These are phyloP conservation scores for Asteroscopus sphinx DNA, from an alignment of 2,888 invertebrate genomes.

Conservation along the genomic window DNA sequence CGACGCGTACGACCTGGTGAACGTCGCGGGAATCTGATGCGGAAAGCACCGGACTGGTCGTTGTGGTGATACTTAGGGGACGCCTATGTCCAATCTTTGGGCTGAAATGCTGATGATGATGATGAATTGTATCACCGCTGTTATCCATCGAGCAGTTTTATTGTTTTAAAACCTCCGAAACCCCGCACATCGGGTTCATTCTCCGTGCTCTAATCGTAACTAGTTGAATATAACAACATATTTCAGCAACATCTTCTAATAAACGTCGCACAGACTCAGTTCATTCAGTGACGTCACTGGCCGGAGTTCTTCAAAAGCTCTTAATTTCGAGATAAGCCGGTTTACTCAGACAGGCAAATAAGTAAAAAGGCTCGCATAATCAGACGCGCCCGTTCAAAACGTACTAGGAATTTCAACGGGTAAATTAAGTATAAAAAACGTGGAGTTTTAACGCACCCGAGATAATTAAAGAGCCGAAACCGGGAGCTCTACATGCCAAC, in stretches of 20 bases:
- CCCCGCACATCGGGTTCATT: no score
- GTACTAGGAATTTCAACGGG: constrained; percentile 38
- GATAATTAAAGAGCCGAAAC: constrained; percentile 62
- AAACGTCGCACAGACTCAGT: constrained; percentile 23
- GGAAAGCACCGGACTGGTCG: no score
- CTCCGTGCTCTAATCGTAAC: no score
- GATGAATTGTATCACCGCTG: no score
- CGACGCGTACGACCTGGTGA: no score
- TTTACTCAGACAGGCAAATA: constrained; percentile 36
- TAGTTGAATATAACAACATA: constrained; percentile 10
- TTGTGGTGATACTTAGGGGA: no score
- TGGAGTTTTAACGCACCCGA: constrained; percentile 46
- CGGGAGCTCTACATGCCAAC: constrained; percentile 49
- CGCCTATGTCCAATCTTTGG: no score
- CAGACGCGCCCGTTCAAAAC: constrained; percentile 27
- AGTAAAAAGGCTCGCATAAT: constrained; percentile 42
- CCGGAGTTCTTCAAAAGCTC: constrained; percentile 16
- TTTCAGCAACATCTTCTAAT: constrained; percentile 11
- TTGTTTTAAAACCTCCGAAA: no score
- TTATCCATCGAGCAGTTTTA: no score
- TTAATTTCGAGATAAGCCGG: constrained; percentile 30
- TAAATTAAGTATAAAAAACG: constrained; percentile 55
- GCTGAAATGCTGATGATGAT: no score
- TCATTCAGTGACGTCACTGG: constrained; percentile 15
- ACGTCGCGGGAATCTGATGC: no score